Evolutionary conservation across 2,113 vertebrate genomes (phyloP).

Genomic region (Aramus guarauna): DNA sequence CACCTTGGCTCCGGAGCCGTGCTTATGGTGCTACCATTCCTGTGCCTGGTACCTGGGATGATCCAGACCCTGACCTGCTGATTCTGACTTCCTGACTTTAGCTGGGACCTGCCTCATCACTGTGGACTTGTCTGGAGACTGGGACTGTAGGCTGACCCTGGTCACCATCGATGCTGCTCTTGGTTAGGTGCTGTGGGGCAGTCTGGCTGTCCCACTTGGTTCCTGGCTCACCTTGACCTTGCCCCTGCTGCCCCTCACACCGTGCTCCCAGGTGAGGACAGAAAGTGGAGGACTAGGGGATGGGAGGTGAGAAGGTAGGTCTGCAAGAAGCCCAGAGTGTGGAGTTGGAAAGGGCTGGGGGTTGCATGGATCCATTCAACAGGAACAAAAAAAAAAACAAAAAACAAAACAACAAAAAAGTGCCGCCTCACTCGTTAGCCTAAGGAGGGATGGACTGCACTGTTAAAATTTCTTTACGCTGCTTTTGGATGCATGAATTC

Average conservation of each 20-base stretch:
- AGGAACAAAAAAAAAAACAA: not conserved
- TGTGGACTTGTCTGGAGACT: not conserved
- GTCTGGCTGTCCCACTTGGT: not conserved
- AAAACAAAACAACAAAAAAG: too few species aligned
- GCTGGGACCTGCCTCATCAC: not conserved
- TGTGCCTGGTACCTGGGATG: not conserved
- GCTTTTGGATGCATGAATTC: not conserved
- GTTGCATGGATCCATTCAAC: not conserved
- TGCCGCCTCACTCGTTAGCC: not conserved
- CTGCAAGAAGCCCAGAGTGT: rapidly evolving
- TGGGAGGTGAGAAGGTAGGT: not conserved
- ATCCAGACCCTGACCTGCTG: not conserved
- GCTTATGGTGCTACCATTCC: not conserved
- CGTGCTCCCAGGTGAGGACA: not conserved
- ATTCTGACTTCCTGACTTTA: not conserved
- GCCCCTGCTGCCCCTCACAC: not conserved
- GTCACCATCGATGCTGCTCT: not conserved
- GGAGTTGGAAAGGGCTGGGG: not conserved
- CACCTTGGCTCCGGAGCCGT: not conserved
- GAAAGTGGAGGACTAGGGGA: not conserved
- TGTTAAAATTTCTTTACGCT: not conserved
- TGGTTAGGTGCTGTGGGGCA: not conserved
- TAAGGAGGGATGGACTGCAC: not conserved
- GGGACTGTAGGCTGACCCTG: not conserved
- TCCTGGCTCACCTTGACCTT: not conserved